A percentile compares a stretch with the other conserved stretches of the same genome.
Conservation (phyloP, 1,140 invertebrate genomes). For the Radopholus similis region DNA sequence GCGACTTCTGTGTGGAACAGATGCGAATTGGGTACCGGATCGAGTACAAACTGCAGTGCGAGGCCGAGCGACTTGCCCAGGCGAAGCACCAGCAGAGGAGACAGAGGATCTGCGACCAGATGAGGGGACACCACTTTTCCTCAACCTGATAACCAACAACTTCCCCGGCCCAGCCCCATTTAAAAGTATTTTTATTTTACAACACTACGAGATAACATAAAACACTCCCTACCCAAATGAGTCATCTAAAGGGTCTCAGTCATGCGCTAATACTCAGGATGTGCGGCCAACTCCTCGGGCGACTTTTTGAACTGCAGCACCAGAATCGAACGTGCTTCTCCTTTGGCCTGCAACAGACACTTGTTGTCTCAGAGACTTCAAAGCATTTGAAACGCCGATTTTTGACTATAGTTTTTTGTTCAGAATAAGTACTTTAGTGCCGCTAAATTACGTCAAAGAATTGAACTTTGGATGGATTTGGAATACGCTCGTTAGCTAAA, state of each 20-base stretch:
- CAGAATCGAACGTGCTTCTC: not conserved
- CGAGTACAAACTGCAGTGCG: slow-evolving; percentile 42
- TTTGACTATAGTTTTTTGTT: no score
- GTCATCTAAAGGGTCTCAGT: not conserved
- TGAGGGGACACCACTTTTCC: not conserved
- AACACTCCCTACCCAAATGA: not conserved
- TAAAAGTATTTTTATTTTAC: not conserved
- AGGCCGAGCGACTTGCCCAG: slow-evolving; percentile 37
- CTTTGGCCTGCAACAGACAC: slow-evolving; percentile 1
- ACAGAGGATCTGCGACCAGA: not conserved
- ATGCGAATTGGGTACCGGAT: slow-evolving; percentile 52
- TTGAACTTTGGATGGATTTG: not conserved
- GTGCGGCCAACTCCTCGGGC: not conserved
- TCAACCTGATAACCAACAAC: not conserved
- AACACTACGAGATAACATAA: not conserved
- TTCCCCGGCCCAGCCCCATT: not conserved
- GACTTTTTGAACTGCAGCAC: not conserved
- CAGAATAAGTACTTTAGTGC: no score
- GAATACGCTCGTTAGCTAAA: not conserved
- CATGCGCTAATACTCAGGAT: not conserved
- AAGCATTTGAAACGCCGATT: no score
- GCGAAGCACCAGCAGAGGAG: slow-evolving; percentile 8
- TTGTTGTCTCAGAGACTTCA: no score
- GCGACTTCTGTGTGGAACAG: slow-evolving; percentile 49
- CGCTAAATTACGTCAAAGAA: not conserved